Conservation (phyloP, 2,797 vertebrate genomes). For the Tragelaphus oryx region DNA sequence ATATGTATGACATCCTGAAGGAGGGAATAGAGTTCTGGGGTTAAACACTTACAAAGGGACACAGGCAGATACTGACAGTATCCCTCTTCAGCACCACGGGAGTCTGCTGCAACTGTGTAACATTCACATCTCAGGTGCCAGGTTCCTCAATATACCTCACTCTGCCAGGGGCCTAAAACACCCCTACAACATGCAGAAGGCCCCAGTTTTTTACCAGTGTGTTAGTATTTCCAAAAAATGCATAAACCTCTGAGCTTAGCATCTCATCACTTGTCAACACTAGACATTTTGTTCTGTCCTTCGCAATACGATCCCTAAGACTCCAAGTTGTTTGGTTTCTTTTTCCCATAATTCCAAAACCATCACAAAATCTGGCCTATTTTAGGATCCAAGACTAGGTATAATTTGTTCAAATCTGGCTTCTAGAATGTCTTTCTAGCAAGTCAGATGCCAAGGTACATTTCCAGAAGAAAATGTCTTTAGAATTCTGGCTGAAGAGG, state of each 20-base stretch:
- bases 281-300: not conserved
- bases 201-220: not conserved
- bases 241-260: not conserved
- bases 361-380: slow-evolving; percentile 16
- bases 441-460: slow-evolving; percentile 36
- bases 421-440: slow-evolving; percentile 38
- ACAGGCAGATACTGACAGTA: slow-evolving; percentile 53
- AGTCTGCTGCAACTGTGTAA: slow-evolving; percentile 13
- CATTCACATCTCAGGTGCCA: slow-evolving; percentile 38
- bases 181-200: not conserved
- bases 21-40: slow-evolving; percentile 60
- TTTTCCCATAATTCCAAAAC: slow-evolving; percentile 21
- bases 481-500: slow-evolving; percentile 11
- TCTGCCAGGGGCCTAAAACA: not conserved
- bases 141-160: slow-evolving; percentile 26
- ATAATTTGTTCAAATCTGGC: slow-evolving; percentile 27
- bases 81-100: slow-evolving; percentile 34
- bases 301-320: not conserved
- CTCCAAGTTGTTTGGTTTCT: not conserved
- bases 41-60: slow-evolving; percentile 58
- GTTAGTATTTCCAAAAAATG: slow-evolving; percentile 18
- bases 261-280: slow-evolving; percentile 3
- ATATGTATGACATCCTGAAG: slow-evolving; percentile 67
- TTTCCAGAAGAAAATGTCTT: slow-evolving; percentile 40
- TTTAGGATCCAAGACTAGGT: not conserved